phyloP scores from a whole-genome alignment of 37 sponge, comb jelly and placozoan species.

The Chondrilla cf. caribensis region DNA sequence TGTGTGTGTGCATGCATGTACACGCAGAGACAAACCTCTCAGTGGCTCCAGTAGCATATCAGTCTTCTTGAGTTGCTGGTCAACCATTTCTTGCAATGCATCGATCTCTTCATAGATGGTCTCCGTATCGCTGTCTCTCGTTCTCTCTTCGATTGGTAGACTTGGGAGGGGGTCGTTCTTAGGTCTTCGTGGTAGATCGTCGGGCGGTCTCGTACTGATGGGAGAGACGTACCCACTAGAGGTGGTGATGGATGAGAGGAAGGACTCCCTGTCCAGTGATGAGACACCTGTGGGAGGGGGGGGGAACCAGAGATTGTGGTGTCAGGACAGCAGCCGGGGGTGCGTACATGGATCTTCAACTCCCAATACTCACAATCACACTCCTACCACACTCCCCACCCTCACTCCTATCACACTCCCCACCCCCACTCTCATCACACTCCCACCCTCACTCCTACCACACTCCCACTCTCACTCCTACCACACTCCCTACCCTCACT shows the following conservation, averaged over 20 bases:
- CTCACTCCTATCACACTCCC: too few species aligned
- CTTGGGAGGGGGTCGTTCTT: not conserved
- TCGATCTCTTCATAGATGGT: conserved; percentile 27
- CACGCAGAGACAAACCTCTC: too few species aligned
- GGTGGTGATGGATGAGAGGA: not conserved
- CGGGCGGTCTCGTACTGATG: not conserved
- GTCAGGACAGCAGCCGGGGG: too few species aligned
- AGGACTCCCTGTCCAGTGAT: not conserved
- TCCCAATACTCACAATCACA: too few species aligned
- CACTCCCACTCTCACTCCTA: too few species aligned
- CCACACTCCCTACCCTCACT: too few species aligned
- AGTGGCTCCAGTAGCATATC: conserved; percentile 4
- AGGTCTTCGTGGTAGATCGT: not conserved
- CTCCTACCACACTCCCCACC: too few species aligned
- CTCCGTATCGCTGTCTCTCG: conserved; percentile 1
- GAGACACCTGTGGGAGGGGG: too few species aligned
- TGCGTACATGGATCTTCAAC: too few species aligned
- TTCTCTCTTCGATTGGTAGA: not conserved
- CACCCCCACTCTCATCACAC: too few species aligned
- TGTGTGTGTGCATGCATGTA: not conserved
- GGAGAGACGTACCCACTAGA: conserved; percentile 2
- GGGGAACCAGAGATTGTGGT: too few species aligned
- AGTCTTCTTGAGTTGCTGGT: conserved; percentile 3
- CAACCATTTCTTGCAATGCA: conserved; percentile 13
- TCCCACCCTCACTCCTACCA: too few species aligned